Base-by-base conservation (phyloP, 2,888 invertebrate genomes). In the Napeogenes inachia region DNA sequence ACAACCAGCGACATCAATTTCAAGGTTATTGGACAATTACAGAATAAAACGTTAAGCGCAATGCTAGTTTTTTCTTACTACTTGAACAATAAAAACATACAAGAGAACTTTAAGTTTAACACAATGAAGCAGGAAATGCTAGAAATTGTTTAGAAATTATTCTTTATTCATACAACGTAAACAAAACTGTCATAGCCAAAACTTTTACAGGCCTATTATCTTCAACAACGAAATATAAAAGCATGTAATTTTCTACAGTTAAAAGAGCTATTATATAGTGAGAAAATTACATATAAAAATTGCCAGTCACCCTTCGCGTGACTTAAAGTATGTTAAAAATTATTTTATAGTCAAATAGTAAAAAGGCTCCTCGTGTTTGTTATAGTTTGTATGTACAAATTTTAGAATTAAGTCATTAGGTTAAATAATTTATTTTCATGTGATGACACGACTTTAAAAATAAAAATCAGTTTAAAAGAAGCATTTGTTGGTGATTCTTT, bases 331-430 rank as follows among this genome's bases (percentile, higher is more conserved):
- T 46, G 53, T 62, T 62, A 64, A 57, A 64, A 56, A 38, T 58
- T 58, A 57, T 60, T 63, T 63, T 57, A 60, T 58, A 30, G 30
- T 30, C 66, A 64, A 66, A 66, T 64, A 64, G 55, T 57, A 62
- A 56, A 64, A 66, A 64, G 62, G 61, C 59, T 45, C 45, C 61
- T 60, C 64, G 66, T 66, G 66, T 38, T 64, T 64, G 66, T 64
- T 62, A 64, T 64, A 60, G 60, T 56, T 66, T 60, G 64, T 62
- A 59, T 59, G 57, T 56, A 10, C 8, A 21, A 54, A 54, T 54
- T 58, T 21, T 50, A 46, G 60, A 59, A 67, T 67, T 66, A 64
- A 66, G 66, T 66, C 60, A 66, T 66, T 66, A 64, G 54, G 47
- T 58, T 64, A 62, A 66, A 62, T 62, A 30, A 62, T 64, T 62